A percentile compares a stretch with the other conserved stretches of the same genome.
Conservation (phyloP, 2,888 invertebrate genomes). For the Eupelmus urozonus region DNA sequence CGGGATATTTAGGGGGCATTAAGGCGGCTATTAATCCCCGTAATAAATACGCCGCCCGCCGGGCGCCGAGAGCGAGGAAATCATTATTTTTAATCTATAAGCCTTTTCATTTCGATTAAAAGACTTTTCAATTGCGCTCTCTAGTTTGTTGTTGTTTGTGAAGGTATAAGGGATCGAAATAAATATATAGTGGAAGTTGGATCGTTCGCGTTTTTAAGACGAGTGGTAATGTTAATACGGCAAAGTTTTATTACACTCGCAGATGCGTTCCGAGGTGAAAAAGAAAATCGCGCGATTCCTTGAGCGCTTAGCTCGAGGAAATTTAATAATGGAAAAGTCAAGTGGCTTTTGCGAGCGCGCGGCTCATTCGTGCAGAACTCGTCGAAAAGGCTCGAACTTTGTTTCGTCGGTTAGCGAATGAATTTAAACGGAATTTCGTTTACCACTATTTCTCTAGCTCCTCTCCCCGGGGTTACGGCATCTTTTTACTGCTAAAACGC, state of each 20-base stretch:
- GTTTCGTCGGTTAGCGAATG: constrained; percentile 44
- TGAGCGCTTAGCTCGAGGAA: constrained; percentile 16
- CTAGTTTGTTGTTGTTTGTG: no score
- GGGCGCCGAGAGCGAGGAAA: background rate
- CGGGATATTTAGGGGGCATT: constrained; percentile 7
- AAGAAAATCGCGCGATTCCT: constrained; percentile 23
- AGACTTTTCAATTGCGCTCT: no score
- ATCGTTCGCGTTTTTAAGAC: no score
- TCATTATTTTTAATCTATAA: background rate
- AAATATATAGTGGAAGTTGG: no score
- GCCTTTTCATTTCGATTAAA: no score
- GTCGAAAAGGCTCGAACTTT: constrained; percentile 44
- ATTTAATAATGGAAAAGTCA: constrained; percentile 57
- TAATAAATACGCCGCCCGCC: constrained; percentile 20
- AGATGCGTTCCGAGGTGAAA: no score
- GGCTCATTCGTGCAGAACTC: constrained; percentile 36
- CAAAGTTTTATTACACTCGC: no score
- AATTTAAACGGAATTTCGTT: constrained; percentile 50
- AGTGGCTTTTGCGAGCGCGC: constrained; percentile 46
- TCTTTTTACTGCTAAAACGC: constrained; percentile 1
- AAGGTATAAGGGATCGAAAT: no score
- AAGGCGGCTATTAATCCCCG: constrained; percentile 21
- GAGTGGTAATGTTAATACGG: no score
- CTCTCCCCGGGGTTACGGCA: background rate
- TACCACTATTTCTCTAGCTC: constrained; percentile 3